These are phyloP conservation scores for Cataglyphis hispanica DNA, from an alignment of 1,140 invertebrate species.

Conservation along the genomic window DNA sequence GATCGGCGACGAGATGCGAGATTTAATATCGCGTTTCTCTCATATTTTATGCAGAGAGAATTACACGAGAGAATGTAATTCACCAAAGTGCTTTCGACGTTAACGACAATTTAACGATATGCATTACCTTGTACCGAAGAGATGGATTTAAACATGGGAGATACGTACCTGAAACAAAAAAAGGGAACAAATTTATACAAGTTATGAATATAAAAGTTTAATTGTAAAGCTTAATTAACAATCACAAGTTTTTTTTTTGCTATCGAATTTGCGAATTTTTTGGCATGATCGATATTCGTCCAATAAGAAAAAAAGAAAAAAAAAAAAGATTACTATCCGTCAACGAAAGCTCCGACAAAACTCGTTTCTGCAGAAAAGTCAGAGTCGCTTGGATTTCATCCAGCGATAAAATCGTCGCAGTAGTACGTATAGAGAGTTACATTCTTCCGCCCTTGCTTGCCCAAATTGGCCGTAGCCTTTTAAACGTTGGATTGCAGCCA, in stretches of 20 bases:
- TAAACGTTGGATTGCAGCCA: slow-evolving; percentile 77
- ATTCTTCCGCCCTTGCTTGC: slow-evolving; percentile 53
- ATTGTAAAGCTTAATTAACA: background rate
- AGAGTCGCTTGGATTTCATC: slow-evolving; percentile 78
- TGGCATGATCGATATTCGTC: background rate
- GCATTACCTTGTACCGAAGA: slow-evolving; percentile 64
- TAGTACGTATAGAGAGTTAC: slow-evolving; percentile 14
- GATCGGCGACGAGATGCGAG: background rate
- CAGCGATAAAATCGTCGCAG: slow-evolving; percentile 75
- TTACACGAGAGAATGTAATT: background rate
- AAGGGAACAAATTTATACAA: slow-evolving; percentile 16
- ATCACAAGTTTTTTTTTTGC: slow-evolving; percentile 13
- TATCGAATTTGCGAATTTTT: slow-evolving; percentile 19
- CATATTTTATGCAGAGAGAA: slow-evolving; percentile 19
- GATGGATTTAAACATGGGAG: slow-evolving; percentile 50
- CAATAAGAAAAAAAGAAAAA: background rate
- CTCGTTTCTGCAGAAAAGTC: slow-evolving; percentile 53
- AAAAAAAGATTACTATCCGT: background rate
- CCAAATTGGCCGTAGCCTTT: slow-evolving; percentile 73
- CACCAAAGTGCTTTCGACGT: background rate
- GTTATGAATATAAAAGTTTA: background rate
- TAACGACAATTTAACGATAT: slow-evolving; percentile 40
- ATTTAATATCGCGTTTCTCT: background rate
- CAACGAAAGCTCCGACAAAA: slow-evolving; percentile 35
- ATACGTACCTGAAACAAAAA: slow-evolving; percentile 78